A percentile compares a stretch with the other conserved stretches of the same genome.
Conservation (phyloP, 2,888 invertebrate species). For the Muscina levida region DNA sequence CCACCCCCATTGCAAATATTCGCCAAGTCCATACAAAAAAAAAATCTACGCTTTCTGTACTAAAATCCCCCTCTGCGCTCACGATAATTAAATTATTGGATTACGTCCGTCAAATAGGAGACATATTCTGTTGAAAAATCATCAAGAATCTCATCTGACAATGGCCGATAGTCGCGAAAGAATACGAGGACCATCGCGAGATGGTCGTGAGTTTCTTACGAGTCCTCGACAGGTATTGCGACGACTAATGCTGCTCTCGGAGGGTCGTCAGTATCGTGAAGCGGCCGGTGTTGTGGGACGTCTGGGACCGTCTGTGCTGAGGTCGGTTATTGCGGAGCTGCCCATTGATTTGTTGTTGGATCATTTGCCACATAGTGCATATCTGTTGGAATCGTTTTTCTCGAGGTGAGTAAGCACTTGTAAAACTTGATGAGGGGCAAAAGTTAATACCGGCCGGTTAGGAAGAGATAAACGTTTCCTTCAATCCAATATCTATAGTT, state of each 20-base stretch:
- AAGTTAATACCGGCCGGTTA: too few relatives aligned
- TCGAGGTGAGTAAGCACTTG: constrained; percentile 82
- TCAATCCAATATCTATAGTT: too few relatives aligned
- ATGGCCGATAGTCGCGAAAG: constrained; percentile 88
- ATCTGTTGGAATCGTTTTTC: constrained; percentile 91
- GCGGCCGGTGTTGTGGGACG: constrained; percentile 91
- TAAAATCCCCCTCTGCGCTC: constrained; percentile 15
- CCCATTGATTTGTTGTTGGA: constrained; percentile 94
- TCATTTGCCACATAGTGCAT: constrained; percentile 92
- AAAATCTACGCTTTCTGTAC: constrained; percentile 22
- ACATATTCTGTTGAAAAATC: constrained; percentile 75
- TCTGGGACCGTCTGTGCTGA: constrained; percentile 89
- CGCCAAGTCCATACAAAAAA: neutral
- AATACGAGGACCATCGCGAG: constrained; percentile 84
- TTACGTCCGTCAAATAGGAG: constrained; percentile 67
- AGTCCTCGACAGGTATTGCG: constrained; percentile 86
- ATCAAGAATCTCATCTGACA: constrained; percentile 72
- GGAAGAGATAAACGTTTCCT: too few relatives aligned
- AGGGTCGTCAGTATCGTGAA: constrained; percentile 93
- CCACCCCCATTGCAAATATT: neutral
- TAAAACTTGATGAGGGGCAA: too few relatives aligned
- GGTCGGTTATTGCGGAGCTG: constrained; percentile 87
- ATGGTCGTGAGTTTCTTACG: constrained; percentile 83
- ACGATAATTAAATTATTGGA: constrained; percentile 25
- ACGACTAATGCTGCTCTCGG: constrained; percentile 89